Conservation (phyloP, 2,888 invertebrate species). For the Trichogramma dendrolimi region DNA sequence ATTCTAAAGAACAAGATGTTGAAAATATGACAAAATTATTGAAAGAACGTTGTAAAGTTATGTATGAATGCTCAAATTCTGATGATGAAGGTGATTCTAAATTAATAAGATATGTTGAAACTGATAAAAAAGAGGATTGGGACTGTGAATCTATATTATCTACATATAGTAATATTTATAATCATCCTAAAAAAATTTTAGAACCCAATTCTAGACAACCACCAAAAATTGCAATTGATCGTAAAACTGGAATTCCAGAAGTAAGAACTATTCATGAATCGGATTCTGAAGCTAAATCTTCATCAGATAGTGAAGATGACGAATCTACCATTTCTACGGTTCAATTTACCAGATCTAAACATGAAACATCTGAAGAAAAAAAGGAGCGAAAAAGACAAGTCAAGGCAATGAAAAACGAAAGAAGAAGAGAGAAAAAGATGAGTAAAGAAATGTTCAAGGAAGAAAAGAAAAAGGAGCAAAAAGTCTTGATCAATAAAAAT, state of each 20-base stretch:
- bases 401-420: conserved; percentile 70
- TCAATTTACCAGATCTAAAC: conserved; percentile 67
- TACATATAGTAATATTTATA: conserved; percentile 86
- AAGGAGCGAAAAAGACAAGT: conserved; percentile 72
- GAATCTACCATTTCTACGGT: conserved; percentile 64
- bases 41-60: conserved; percentile 43
- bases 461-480: conserved; percentile 76
- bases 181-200: conserved; percentile 83
- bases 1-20: conserved; percentile 48
- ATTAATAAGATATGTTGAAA: conserved; percentile 60
- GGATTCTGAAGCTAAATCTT: conserved; percentile 58
- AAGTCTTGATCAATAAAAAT: conserved; percentile 71
- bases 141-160: conserved; percentile 89
- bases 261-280: not conserved
- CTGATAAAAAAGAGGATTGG: conserved; percentile 68
- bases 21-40: conserved; percentile 43
- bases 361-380: conserved; percentile 75
- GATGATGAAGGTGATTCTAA: conserved; percentile 58
- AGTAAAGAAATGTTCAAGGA: conserved; percentile 80
- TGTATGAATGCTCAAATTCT: conserved; percentile 33
- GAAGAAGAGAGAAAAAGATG: conserved; percentile 76
- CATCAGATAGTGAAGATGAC: conserved; percentile 64
- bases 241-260: conserved; percentile 70
- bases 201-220: conserved; percentile 61
- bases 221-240: conserved; percentile 66